Conservation (phyloP, 2,888 invertebrate genomes). For the Drosophila acutilabella region DNA sequence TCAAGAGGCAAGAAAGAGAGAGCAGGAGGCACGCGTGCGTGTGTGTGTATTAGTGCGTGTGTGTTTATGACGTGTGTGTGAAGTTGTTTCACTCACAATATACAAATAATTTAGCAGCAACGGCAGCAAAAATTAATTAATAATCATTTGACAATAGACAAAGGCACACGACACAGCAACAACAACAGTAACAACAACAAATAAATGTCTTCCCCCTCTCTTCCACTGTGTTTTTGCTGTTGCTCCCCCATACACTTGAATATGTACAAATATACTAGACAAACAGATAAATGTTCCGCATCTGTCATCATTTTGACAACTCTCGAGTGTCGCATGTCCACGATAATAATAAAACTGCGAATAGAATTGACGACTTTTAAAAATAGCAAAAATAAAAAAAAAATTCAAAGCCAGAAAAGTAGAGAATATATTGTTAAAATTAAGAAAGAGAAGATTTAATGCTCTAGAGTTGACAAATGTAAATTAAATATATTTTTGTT, state of each 20-base stretch:
- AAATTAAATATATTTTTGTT: not conserved
- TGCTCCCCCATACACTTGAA: not conserved
- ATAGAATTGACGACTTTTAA: constrained; percentile 43
- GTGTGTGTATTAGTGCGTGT: not conserved
- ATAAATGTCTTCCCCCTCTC: not conserved
- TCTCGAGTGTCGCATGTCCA: constrained; percentile 57
- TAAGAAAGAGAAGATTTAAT: not conserved
- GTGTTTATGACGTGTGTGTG: constrained; percentile 7
- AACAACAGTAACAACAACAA: constrained; percentile 8
- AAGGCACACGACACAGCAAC: constrained; percentile 71
- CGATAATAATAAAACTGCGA: constrained; percentile 35
- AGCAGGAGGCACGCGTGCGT: not conserved
- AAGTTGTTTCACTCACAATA: constrained; percentile 24
- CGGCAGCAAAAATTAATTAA: constrained; percentile 68
- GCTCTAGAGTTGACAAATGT: not conserved
- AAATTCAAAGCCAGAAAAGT: not conserved
- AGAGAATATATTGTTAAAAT: not conserved
- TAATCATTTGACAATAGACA: constrained; percentile 66
- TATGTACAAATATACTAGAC: constrained; percentile 2
- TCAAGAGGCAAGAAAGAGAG: constrained; percentile 27
- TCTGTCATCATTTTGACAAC: constrained; percentile 69
- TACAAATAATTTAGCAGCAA: constrained; percentile 61
- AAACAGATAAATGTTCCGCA: constrained; percentile 69
- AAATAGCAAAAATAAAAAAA: constrained; percentile 26
- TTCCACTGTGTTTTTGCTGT: not conserved